A percentile compares a stretch with the other conserved stretches of the same genome.
Evolutionary conservation across 1,140 invertebrate species (phyloP).

Genomic region (Lepidostoma basale): DNA sequence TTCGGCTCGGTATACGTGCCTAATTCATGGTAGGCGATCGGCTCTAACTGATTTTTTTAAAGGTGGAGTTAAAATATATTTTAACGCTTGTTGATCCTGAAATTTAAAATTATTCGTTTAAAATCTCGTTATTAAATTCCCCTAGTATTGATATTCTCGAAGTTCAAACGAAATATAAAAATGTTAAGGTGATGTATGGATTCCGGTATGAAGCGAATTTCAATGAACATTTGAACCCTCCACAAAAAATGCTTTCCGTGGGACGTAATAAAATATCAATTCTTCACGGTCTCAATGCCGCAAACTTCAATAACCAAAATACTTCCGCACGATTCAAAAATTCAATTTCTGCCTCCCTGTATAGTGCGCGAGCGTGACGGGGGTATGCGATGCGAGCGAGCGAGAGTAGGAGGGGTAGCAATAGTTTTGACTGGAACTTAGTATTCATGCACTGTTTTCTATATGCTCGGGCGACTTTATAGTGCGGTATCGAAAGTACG

Average conservation of each 20-base stretch:
- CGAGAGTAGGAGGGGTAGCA: background rate
- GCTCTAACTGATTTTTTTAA: too few species aligned
- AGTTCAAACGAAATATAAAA: too few species aligned
- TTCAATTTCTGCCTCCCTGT: constrained; percentile 42
- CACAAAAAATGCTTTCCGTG: constrained; percentile 8
- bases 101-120: too few species aligned
- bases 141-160: too few species aligned
- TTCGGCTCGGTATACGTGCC: too few species aligned
- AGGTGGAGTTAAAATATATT: too few species aligned
- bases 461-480: constrained; percentile 32
- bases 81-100: too few species aligned
- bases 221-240: background rate
- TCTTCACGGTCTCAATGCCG: constrained; percentile 36
- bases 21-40: too few species aligned
- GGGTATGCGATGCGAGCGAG: background rate
- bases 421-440: constrained; percentile 33
- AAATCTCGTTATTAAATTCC: too few species aligned
- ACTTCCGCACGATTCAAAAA: constrained; percentile 38
- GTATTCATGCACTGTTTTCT: constrained; percentile 41
- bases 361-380: constrained; percentile 2
- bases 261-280: constrained; percentile 42
- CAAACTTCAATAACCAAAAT: constrained; percentile 44
- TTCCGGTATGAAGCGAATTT: background rate
- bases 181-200: constrained; percentile 9
- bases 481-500: constrained; percentile 19